Evolutionary conservation across 2,888 invertebrate genomes (phyloP).

Genomic region (Nudaria mundana): DNA sequence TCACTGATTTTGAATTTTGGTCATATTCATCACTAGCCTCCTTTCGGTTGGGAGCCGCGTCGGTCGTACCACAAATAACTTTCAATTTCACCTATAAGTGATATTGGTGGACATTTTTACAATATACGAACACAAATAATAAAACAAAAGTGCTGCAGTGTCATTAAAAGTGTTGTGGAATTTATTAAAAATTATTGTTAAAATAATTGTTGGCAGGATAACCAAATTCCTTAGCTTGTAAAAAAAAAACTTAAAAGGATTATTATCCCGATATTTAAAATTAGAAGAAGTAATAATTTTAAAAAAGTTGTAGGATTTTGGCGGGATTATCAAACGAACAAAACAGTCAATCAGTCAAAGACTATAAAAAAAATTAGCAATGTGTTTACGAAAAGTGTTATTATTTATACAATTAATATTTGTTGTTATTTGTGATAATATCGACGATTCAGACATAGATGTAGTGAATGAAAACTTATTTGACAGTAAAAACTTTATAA

Average conservation of each 20-base stretch:
- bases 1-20: conserved; percentile 57
- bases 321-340: no score
- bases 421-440: conserved; percentile 34
- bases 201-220: no score
- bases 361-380: background rate
- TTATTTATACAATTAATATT: conserved; percentile 36
- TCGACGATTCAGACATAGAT: conserved; percentile 22
- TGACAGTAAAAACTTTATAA: conserved; percentile 48
- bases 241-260: no score
- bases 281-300: no score
- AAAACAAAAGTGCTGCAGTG: background rate
- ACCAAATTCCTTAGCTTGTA: no score
- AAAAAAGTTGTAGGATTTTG: no score
- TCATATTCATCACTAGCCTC: conserved; percentile 58
- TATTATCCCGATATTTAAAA: no score
- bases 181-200: no score
- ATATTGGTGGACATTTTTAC: conserved; percentile 2
- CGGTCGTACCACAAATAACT: conserved; percentile 40
- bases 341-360: no score
- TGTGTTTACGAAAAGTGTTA: conserved; percentile 34
- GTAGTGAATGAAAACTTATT: conserved; percentile 45
- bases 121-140: conserved; percentile 2
- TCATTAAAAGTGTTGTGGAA: background rate
- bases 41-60: conserved; percentile 40
- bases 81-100: conserved; percentile 43